Percentiles rank a stretch among this genome's conserved stretches.
Evolutionary conservation across 1,140 invertebrate species (phyloP).

Genomic region (Magallana angulata): DNA sequence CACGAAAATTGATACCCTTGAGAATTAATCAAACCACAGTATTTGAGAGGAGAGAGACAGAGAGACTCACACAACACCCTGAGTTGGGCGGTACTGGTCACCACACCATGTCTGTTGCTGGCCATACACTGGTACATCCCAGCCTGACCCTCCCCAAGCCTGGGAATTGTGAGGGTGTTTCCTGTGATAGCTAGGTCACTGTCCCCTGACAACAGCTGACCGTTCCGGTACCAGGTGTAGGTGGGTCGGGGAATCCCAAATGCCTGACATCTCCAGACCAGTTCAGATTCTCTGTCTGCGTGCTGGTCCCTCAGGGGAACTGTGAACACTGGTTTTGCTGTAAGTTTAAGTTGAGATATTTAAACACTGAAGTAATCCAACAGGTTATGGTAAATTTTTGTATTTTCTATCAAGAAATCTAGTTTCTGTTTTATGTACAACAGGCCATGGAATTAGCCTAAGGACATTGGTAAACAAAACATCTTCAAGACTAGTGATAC

Average conservation of each 20-base stretch:
- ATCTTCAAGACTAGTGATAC: too few relatives aligned
- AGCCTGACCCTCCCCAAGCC: constrained; percentile 39
- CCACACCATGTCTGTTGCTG: constrained; percentile 44
- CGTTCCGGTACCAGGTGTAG: constrained; percentile 92
- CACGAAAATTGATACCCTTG: too few relatives aligned
- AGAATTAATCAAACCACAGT: too few relatives aligned
- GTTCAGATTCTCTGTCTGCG: constrained; percentile 88
- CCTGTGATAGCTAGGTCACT: constrained; percentile 44
- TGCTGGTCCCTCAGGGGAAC: constrained; percentile 93
- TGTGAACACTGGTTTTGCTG: constrained; percentile 93
- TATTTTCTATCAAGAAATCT: too few relatives aligned
- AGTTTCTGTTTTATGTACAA: too few relatives aligned
- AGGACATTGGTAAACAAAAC: too few relatives aligned
- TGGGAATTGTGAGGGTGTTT: constrained; percentile 45
- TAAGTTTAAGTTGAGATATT: neutral
- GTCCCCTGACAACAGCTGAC: constrained; percentile 82
- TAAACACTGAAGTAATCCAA: too few relatives aligned
- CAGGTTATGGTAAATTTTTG: too few relatives aligned
- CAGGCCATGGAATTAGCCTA: too few relatives aligned
- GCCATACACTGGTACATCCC: constrained; percentile 57
- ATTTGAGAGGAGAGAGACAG: too few relatives aligned
- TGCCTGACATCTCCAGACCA: constrained; percentile 97
- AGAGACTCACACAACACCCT: constrained; percentile 44
- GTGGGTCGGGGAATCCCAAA: constrained; percentile 95
- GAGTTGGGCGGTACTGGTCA: constrained; percentile 46